Evolutionary conservation across 2,797 vertebrate species (phyloP), one percentile per base, ranked within the genome.

Genomic region (Falco berigora): DNA sequence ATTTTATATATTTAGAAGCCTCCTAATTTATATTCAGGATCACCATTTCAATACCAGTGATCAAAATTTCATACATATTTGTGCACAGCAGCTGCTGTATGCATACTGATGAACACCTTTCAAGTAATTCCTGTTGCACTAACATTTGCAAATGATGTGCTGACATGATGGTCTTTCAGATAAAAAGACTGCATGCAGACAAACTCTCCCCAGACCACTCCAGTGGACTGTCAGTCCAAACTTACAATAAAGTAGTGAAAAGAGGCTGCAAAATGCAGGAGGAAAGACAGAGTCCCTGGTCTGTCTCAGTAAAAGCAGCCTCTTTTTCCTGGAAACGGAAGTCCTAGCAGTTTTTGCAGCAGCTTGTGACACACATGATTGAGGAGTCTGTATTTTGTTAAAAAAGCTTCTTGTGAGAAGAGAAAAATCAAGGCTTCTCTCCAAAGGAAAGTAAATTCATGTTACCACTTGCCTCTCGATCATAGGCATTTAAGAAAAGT

Each of bases 61-160:
- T 94, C 90, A 94, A 86, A 91, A 95, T 96, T 96, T 95, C 95
- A 96, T 96, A 92, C 72, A 58, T 94, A 95, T 94, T 97, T 96
- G 88, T 95, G 92, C 93, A 87, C 56, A 72, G 89, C 75, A 94
- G 74, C 84, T 50, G 38, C 81, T 50, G 42, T 62, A n/a, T 92
- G 95, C 96, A 97, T 93, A 94, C 72, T 80, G 94, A 96, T 95
- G 72, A 96, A 90, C 49, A 49, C 46, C 90, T 93, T 71, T 62
- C 69, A 78, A 84, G 68, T 61, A 66, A 56, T 23, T 88, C 42
- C 73, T 75, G 22, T 52, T 66, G 36, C 83, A 74, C 34, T 27
- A 40, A 34, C 20, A 13, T 42, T 84, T 90, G 73, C 85, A 91
- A 78, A 77, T 28, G 12, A 85, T 56, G 28, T 58, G 67, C 84